Evolutionary conservation across 2,113 vertebrate genomes (phyloP).

Genomic region (Petaurus breviceps): DNA sequence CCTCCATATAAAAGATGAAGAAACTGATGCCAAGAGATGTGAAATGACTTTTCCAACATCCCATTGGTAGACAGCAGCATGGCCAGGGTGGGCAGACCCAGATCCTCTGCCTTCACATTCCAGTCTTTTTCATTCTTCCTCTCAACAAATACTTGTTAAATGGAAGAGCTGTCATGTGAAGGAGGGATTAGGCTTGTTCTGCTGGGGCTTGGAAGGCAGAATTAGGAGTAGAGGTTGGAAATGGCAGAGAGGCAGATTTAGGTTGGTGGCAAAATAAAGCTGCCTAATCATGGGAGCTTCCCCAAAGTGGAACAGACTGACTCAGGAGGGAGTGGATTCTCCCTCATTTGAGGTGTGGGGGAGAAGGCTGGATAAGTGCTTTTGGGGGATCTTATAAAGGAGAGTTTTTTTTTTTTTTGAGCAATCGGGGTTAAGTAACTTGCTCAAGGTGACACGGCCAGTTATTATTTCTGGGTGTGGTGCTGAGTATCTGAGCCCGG

Average conservation of each 20-base stretch:
- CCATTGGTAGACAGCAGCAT: background rate
- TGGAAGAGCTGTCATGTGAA: background rate
- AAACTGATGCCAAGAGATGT: background rate
- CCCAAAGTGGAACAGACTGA: background rate
- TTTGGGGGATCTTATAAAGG: background rate
- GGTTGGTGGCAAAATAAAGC: background rate
- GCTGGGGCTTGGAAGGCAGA: background rate
- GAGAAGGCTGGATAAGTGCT: background rate
- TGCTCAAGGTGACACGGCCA: too few species aligned
- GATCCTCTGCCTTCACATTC: background rate
- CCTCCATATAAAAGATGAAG: background rate
- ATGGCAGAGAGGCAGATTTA: background rate
- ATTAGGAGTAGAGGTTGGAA: background rate
- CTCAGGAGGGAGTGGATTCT: background rate
- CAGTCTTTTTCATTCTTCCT: background rate
- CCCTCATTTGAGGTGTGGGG: background rate
- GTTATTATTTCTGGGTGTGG: too few species aligned
- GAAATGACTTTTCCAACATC: background rate
- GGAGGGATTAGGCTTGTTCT: background rate
- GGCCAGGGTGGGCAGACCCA: background rate
- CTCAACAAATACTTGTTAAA: background rate
- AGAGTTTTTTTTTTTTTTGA: too few species aligned
- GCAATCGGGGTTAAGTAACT: too few species aligned
- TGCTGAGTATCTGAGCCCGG: too few species aligned
- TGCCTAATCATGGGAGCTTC: background rate